phyloP scores from a whole-genome alignment of 2,888 invertebrate species.

The Epiperipatus broadwayi region DNA sequence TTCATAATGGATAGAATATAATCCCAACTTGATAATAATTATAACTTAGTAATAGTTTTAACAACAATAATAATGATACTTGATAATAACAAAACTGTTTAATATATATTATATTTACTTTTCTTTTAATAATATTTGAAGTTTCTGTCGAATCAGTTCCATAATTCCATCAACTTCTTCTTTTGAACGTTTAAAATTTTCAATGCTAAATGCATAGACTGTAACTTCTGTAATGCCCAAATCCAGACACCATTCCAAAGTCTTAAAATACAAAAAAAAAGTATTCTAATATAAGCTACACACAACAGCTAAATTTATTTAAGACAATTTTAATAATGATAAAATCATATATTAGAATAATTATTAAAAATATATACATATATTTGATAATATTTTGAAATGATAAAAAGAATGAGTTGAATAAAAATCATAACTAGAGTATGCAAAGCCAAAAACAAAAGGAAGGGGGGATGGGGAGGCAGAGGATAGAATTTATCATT shows the following conservation, averaged over 20 bases:
- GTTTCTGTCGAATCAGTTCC: slow-evolving; percentile 69
- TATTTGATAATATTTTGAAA: no score
- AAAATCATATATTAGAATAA: neutral
- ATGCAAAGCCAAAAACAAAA: no score
- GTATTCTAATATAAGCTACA: slow-evolving; percentile 1
- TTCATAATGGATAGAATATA: slow-evolving; percentile 12
- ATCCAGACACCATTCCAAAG: slow-evolving; percentile 71
- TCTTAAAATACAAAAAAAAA: slow-evolving; percentile 26
- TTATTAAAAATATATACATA: no score
- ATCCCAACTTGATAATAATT: slow-evolving; percentile 8
- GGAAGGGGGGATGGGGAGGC: no score
- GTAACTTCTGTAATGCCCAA: slow-evolving; percentile 83
- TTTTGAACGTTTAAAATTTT: slow-evolving; percentile 79
- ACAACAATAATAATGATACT: slow-evolving; percentile 1
- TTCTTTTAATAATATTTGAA: slow-evolving; percentile 56
- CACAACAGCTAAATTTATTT: slow-evolving; percentile 1
- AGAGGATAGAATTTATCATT: no score
- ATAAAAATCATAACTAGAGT: no score
- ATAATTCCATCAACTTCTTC: slow-evolving; percentile 77
- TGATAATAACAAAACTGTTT: neutral
- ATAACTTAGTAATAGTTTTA: neutral
- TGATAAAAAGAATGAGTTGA: no score
- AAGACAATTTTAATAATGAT: no score
- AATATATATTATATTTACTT: slow-evolving; percentile 41
- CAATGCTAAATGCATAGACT: slow-evolving; percentile 96